Percentiles rank a stretch among this genome's conserved stretches.
Evolutionary conservation across 2,797 vertebrate genomes (phyloP).

Genomic region (Argentina silus): DNA sequence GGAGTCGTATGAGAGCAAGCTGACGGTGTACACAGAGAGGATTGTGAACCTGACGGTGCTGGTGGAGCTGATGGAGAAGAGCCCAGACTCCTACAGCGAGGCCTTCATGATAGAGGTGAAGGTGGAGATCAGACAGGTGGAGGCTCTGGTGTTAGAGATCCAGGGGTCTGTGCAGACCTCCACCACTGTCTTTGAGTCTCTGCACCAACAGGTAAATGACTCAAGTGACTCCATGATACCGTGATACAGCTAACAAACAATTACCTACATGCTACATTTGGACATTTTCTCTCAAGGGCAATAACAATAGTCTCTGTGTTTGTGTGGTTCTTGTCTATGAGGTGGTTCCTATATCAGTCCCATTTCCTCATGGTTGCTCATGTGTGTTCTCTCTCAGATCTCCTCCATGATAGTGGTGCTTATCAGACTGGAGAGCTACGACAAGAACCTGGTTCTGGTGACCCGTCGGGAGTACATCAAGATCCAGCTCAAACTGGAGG

Average conservation of each 20-base stretch:
- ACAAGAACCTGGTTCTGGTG: slow-evolving; percentile 50
- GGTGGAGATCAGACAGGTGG: slow-evolving; percentile 78
- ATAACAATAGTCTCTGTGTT: no score
- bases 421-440: slow-evolving; percentile 44
- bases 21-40: slow-evolving; percentile 72
- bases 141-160: slow-evolving; percentile 74
- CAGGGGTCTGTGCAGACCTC: slow-evolving; percentile 55
- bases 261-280: no score
- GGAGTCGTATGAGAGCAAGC: slow-evolving; percentile 65
- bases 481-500: slow-evolving; percentile 48
- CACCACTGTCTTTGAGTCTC: slow-evolving; percentile 58
- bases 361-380: background rate
- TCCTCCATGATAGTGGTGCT: slow-evolving; percentile 58
- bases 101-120: slow-evolving; percentile 79
- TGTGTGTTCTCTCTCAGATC: slow-evolving; percentile 68
- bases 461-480: slow-evolving; percentile 45
- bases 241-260: background rate
- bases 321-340: no score
- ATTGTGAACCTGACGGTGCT: slow-evolving; percentile 74
- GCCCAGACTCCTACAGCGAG: slow-evolving; percentile 67
- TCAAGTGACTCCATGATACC: background rate
- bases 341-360: background rate
- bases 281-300: no score
- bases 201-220: slow-evolving; percentile 76
- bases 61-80: slow-evolving; percentile 73